Percentiles rank a stretch among this genome's conserved stretches.
These are phyloP conservation scores for Amia ocellicauda DNA, from an alignment of 2,113 vertebrate species.

Conservation along the genomic window DNA sequence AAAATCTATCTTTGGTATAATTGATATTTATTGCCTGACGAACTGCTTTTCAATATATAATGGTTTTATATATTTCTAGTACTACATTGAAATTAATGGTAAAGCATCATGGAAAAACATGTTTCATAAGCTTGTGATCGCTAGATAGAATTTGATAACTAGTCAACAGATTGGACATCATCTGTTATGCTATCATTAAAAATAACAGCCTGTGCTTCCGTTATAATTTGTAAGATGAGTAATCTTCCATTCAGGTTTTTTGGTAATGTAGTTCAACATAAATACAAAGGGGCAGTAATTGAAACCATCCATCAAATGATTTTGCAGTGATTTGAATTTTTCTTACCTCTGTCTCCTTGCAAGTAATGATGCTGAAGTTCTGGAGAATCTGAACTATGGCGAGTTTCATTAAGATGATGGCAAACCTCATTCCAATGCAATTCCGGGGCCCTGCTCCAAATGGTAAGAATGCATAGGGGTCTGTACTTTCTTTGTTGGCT, in stretches of 20 bases:
- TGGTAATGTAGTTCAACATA: too few species aligned
- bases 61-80: neutral
- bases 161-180: neutral
- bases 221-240: neutral
- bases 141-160: too few species aligned
- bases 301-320: too few species aligned
- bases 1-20: neutral
- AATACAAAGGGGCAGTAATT: neutral
- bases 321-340: neutral
- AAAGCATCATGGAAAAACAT: too few species aligned
- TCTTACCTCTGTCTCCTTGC: constrained; percentile 73
- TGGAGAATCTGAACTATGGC: constrained; percentile 60
- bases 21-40: neutral
- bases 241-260: neutral
- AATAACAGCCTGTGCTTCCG: neutral
- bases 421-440: constrained; percentile 77
- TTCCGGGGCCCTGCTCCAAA: constrained; percentile 77
- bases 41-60: too few species aligned
- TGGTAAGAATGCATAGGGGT: constrained; percentile 68
- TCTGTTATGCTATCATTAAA: neutral
- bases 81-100: too few species aligned
- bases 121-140: too few species aligned
- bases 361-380: constrained; percentile 64
- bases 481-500: constrained; percentile 53
- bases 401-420: constrained; percentile 64